Percentiles rank a stretch among this genome's conserved stretches.
Conservation (phyloP, 2,797 vertebrate genomes). For the Sciaenops ocellatus region DNA sequence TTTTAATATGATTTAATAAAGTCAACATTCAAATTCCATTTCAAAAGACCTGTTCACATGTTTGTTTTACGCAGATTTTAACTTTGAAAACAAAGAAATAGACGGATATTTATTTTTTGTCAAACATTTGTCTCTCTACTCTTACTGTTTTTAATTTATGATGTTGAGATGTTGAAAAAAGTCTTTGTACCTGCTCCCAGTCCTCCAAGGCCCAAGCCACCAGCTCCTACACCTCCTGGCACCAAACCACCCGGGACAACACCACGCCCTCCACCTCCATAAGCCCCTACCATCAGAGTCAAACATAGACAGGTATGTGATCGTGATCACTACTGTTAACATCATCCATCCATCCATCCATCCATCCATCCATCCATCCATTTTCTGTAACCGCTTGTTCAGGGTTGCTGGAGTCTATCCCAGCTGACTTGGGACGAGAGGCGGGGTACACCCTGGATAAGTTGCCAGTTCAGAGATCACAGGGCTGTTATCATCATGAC, state of each 20-base stretch:
- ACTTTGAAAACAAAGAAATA: not conserved
- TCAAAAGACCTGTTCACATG: not conserved
- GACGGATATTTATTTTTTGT: not conserved
- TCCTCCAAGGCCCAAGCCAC: constrained; percentile 72
- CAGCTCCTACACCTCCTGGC: constrained; percentile 71
- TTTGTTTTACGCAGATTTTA: not conserved
- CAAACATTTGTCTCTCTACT: not conserved
- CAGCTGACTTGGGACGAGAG: too few relatives aligned
- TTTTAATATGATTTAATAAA: not conserved
- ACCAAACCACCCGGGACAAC: constrained; percentile 69
- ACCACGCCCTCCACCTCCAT: constrained; percentile 71
- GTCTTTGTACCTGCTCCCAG: constrained; percentile 77
- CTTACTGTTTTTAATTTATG: not conserved
- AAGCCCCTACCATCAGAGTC: constrained; percentile 61
- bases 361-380: too few relatives aligned
- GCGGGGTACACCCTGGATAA: too few relatives aligned
- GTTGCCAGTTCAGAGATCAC: not conserved
- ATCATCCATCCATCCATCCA: too few relatives aligned
- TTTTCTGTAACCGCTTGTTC: too few relatives aligned
- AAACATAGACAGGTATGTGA: constrained; percentile 31
- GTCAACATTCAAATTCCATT: not conserved
- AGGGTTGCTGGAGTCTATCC: too few relatives aligned
- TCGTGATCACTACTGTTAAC: not conserved
- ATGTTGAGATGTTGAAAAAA: not conserved
- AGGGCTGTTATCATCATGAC: too few relatives aligned